Conservation (phyloP, 2,797 vertebrate genomes). For the Tiaroga cobitis region DNA sequence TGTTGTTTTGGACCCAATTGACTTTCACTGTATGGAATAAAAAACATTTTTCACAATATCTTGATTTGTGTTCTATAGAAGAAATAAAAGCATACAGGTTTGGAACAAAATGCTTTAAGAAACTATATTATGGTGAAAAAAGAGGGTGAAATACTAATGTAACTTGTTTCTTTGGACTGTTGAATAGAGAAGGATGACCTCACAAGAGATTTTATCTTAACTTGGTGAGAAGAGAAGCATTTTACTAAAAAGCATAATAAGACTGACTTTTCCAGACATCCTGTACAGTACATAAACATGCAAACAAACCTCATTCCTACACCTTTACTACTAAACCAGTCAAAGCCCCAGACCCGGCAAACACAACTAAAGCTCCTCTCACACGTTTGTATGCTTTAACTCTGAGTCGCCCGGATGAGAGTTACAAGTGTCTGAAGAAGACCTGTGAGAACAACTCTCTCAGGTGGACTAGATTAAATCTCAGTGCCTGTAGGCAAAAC, state of each 20-base stretch:
- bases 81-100: neutral
- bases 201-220: neutral
- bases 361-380: slow-evolving; percentile 24
- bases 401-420: slow-evolving; percentile 25
- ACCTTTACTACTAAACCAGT: slow-evolving; percentile 26
- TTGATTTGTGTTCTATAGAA: neutral
- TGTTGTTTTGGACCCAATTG: neutral
- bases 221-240: neutral
- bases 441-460: neutral
- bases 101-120: neutral
- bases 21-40: neutral
- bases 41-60: neutral
- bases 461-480: neutral
- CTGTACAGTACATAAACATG: neutral
- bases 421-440: neutral
- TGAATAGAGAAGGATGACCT: neutral
- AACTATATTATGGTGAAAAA: neutral
- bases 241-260: neutral
- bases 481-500: slow-evolving; percentile 11
- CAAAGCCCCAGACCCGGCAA: slow-evolving; percentile 28
- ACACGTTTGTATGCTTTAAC: slow-evolving; percentile 13
- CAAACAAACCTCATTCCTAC: slow-evolving; percentile 48
- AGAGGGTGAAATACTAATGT: neutral
- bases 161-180: neutral
- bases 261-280: slow-evolving; percentile 1